These are phyloP conservation scores for Erethizon dorsatum DNA, from an alignment of 2,797 vertebrate species.

Conservation along the genomic window DNA sequence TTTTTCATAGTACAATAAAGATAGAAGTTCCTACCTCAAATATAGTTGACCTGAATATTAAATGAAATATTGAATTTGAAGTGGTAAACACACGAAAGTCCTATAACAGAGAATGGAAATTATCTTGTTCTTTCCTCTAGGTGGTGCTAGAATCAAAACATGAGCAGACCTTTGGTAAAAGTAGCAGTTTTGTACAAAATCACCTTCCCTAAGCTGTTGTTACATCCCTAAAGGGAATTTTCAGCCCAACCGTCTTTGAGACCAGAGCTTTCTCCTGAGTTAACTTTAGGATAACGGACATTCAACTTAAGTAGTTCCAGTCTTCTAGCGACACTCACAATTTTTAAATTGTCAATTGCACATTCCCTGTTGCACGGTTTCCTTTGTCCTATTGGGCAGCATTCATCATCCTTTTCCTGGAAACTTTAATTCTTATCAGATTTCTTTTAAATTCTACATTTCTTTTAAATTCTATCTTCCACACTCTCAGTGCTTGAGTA, in stretches of 20 bases:
- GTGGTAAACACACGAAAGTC: not conserved
- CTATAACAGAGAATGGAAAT: not conserved
- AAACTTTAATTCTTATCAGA: not conserved
- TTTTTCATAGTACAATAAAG: not conserved
- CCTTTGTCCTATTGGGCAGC: not conserved
- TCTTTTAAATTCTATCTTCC: not conserved
- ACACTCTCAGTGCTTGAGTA: not conserved
- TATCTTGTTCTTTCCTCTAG: slow-evolving; percentile 83
- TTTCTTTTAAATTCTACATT: not conserved
- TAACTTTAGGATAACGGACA: not conserved
- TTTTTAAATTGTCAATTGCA: not conserved
- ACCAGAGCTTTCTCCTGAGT: not conserved
- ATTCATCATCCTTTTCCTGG: not conserved
- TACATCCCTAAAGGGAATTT: not conserved
- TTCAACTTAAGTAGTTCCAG: not conserved
- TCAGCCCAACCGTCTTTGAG: not conserved
- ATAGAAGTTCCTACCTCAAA: not conserved
- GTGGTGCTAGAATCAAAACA: slow-evolving; percentile 87
- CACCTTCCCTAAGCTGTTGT: not conserved
- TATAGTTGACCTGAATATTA: not conserved
- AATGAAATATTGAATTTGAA: slow-evolving; percentile 20
- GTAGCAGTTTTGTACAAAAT: not conserved
- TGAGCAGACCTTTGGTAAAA: not conserved
- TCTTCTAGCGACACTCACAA: not conserved
- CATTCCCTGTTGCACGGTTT: not conserved